Base-by-base conservation (phyloP, 2,888 invertebrate species). In the Tipula vernalis region DNA sequence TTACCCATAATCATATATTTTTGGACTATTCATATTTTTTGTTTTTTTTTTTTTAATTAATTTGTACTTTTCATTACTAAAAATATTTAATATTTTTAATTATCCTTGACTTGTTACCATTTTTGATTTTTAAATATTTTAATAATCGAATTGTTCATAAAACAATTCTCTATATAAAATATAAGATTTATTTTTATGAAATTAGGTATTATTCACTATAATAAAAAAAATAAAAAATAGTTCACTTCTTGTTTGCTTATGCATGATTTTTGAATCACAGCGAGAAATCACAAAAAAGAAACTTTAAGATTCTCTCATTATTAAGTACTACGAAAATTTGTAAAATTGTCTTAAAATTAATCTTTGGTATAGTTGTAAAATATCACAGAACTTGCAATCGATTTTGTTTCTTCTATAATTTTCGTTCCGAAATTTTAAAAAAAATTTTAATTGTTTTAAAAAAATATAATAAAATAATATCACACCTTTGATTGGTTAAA, bases 341-440 rank as follows among this genome's bases (percentile, higher is more conserved):
- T 71, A 71, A 71, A 71, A 71, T 71, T 71, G 71, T 71, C 71
- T 71, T 71, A 71, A 71, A 71, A 71, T 71, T 71, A 71, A 71
- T 28, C 10, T 51, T 51, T 51, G n/a, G n/a, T 51, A 12, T 44
- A 28, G 28, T 71, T 71, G 28, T 71, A 71, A 71, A 71, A 28
- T 71, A 71, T 71, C 71, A 71, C 71, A 71, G 71, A 71, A 71
- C 71, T 71, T 71, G 28, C n/a, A 12, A 44, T 44, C 39, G 6
- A 3, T 44, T 10, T 44, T 44, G 44, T 57, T 57, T 71, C 71
- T 71, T 71, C 28, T 71, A 10, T n/a, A 12, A 28, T 71, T 71
- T 71, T 71, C 28, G 71, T 71, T 71, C 18, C 28, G 28, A 71
- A 28, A 10, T 28, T 10, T 71, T 28, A 10, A 12, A 10, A 18